Evolutionary conservation across 2,113 vertebrate species (phyloP).

Genomic region (Aythya baeri): DNA sequence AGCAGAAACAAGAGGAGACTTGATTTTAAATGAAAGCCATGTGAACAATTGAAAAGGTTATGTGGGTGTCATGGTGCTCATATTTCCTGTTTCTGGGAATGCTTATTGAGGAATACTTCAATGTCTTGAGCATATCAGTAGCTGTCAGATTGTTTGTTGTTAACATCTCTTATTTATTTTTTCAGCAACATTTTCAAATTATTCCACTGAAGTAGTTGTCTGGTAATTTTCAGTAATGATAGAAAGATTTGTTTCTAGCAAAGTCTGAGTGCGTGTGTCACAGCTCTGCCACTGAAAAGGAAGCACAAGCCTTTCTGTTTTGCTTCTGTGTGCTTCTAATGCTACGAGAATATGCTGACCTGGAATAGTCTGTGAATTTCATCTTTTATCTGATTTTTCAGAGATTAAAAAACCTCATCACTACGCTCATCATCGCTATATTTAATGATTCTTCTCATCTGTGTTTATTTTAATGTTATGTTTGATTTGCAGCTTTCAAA

Average conservation of each 20-base stretch:
- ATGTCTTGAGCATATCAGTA: not conserved
- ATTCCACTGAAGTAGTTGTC: not conserved
- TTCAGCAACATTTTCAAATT: not conserved
- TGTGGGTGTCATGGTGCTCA: not conserved
- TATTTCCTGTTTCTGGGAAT: slow-evolving; percentile 44
- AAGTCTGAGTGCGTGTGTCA: not conserved
- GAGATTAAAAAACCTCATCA: not conserved
- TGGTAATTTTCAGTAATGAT: not conserved
- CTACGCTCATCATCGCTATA: not conserved
- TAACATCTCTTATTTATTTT: not conserved
- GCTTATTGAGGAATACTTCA: slow-evolving; percentile 18
- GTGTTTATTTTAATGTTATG: not conserved
- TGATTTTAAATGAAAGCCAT: not conserved
- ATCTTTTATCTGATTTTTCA: not conserved
- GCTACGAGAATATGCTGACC: not conserved
- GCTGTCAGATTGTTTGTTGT: slow-evolving; percentile 3
- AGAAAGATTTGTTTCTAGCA: not conserved
- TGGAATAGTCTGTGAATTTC: not conserved
- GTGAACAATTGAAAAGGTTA: not conserved
- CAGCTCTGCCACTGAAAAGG: not conserved
- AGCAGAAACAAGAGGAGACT: not conserved
- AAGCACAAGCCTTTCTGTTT: not conserved
- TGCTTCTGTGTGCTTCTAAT: not conserved
- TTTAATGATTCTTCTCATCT: not conserved
- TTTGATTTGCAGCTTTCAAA: not conserved